Evolutionary conservation across 1,140 invertebrate genomes (phyloP).

Genomic region (Oncopeltus fasciatus): DNA sequence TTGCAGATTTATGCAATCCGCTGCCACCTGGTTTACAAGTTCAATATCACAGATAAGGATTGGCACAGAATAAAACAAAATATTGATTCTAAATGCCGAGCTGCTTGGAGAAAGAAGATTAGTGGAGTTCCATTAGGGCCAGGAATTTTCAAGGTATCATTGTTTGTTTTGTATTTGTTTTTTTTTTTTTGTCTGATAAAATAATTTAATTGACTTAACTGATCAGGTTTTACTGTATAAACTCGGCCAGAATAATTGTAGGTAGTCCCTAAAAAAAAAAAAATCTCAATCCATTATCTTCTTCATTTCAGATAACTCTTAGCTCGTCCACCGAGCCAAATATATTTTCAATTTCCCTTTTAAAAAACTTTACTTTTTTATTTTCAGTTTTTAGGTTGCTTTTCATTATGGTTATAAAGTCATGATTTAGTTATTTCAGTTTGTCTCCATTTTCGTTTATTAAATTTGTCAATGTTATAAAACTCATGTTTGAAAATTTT

Average conservation of each 20-base stretch:
- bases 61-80: constrained; percentile 42
- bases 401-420: no score
- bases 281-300: no score
- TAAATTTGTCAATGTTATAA: no score
- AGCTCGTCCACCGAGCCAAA: no score
- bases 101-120: constrained; percentile 32
- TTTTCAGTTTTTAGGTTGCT: no score
- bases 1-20: constrained; percentile 36
- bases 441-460: no score
- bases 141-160: constrained; percentile 21
- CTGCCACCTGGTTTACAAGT: constrained; percentile 38
- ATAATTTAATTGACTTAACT: neutral
- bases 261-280: neutral
- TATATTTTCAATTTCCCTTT: no score
- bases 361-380: no score
- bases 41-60: constrained; percentile 35
- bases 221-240: neutral
- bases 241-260: neutral
- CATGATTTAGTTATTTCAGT: no score
- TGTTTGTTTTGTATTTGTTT: no score
- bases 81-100: constrained; percentile 40
- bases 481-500: no score
- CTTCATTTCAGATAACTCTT: no score
- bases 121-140: constrained; percentile 25
- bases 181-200: neutral